Percentiles rank a stretch among this genome's conserved stretches.
These are phyloP conservation scores for Aphyosemion australe DNA, from an alignment of 2,113 vertebrate species.

Conservation along the genomic window DNA sequence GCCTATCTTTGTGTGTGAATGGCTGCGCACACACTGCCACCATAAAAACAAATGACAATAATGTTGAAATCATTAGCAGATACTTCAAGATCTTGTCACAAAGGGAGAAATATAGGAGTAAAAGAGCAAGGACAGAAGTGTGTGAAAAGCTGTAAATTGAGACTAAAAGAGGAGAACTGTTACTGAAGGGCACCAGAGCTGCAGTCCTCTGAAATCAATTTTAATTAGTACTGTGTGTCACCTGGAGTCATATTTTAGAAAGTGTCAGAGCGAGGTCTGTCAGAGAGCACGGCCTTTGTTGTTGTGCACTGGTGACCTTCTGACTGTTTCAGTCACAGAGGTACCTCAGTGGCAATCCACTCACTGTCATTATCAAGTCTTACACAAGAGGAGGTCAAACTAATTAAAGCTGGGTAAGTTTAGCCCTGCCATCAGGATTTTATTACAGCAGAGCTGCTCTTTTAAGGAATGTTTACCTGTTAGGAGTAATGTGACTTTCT, in stretches of 20 bases:
- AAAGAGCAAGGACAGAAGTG: not conserved
- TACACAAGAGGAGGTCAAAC: conserved; percentile 28
- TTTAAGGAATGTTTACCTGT: no score
- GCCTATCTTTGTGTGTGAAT: not conserved
- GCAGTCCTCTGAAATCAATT: conserved; percentile 66
- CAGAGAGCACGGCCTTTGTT: conserved; percentile 45
- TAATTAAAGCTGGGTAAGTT: conserved; percentile 28
- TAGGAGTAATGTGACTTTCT: no score
- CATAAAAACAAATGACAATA: conserved; percentile 36
- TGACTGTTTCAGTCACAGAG: conserved; percentile 27
- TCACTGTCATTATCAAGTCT: conserved; percentile 34
- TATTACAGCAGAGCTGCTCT: not conserved
- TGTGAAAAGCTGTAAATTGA: conserved; percentile 14
- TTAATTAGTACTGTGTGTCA: conserved; percentile 85
- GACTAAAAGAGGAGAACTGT: conserved; percentile 30
- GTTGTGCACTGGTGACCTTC: conserved; percentile 40
- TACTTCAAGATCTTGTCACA: conserved; percentile 27
- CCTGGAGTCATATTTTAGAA: conserved; percentile 84
- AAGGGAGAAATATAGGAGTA: not conserved
- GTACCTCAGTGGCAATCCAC: conserved; percentile 24
- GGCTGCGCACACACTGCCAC: not conserved
- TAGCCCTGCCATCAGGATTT: conserved; percentile 9
- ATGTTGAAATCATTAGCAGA: conserved; percentile 38
- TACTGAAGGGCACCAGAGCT: conserved; percentile 45
- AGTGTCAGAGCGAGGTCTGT: conserved; percentile 34